phyloP scores from a whole-genome alignment of 2,113 vertebrate genomes.

The Gavialis gangeticus region DNA sequence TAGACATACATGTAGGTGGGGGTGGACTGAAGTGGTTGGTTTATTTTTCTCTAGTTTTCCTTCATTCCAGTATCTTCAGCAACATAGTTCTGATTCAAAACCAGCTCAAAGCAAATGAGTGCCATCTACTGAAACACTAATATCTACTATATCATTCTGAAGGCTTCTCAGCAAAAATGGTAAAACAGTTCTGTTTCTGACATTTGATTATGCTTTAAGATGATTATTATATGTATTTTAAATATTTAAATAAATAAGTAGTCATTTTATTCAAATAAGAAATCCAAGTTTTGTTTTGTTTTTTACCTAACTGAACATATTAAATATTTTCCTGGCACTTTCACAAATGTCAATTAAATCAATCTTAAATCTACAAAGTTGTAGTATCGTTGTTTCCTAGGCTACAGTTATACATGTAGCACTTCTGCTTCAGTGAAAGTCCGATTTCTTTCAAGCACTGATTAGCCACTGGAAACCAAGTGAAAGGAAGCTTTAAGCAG shows the following conservation, averaged over 20 bases:
- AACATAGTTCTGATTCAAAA: not conserved
- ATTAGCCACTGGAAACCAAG: conserved; percentile 10
- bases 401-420: not conserved
- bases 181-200: not conserved
- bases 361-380: conserved; percentile 5
- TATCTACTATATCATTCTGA: not conserved
- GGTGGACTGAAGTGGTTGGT: no score
- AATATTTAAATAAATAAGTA: no score
- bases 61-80: not conserved
- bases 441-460: not conserved
- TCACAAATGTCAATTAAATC: not conserved
- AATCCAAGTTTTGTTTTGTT: not conserved
- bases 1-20: no score
- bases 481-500: not conserved
- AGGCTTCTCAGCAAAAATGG: not conserved
- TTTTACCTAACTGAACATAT: conserved; percentile 26
- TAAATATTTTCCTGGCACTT: not conserved
- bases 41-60: not conserved
- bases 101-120: conserved; percentile 18
- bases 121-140: conserved; percentile 53
- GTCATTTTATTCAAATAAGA: not conserved
- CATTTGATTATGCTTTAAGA: not conserved
- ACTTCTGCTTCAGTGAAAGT: not conserved
- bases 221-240: no score
- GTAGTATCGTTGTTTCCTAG: not conserved